Evolutionary conservation across 2,888 invertebrate genomes (phyloP), one percentile per base, ranked within the genome.

Genomic region (Alcis repandata): DNA sequence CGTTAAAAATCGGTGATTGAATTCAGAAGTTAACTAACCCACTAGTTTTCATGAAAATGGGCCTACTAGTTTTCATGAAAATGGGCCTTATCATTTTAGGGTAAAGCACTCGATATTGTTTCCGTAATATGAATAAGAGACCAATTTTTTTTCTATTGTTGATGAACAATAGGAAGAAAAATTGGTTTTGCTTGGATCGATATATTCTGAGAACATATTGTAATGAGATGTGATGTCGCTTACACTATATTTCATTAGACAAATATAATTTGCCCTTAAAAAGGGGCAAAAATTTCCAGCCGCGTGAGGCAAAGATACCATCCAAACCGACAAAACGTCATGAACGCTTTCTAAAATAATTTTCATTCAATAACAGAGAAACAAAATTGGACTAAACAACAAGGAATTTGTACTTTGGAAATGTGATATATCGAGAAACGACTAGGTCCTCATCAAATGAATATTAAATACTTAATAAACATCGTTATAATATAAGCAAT

Each of bases 371-470:
- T 91, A 92, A 93, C 93, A 92, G 88, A 90, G 86, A 93, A 93
- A 92, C 91, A 93, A 92, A 93, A 94, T 94, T 94, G 92, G 92
- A 93, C 93, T 94, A 94, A 93, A 94, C 93, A 94, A 94, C 94
- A 93, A 94, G 93, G 91, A 92, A 93, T 94, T 94, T 94, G 93
- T 94, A 94, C 94, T 94, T 94, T 93, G 93, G 92, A 93, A 86
- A 91, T 92, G 93, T 93, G 93, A 93, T 93, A 93, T 92, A 91
- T 87, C 91, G 92, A 92, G 93, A 93, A 91, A 88, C 93, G 94
- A 93, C 93, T 94, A 93, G 93, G 91, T 90, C 88, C 93, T 93
- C 93, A 92, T 92, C 92, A 90, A 93, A 92, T 92, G 91, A 93
- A 91, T 90, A 90, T 91, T 91, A 91, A 89, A 91, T 91, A 92